Conservation (phyloP, 92 coral and sea anemone species). For the Epizoanthus scotinus region DNA sequence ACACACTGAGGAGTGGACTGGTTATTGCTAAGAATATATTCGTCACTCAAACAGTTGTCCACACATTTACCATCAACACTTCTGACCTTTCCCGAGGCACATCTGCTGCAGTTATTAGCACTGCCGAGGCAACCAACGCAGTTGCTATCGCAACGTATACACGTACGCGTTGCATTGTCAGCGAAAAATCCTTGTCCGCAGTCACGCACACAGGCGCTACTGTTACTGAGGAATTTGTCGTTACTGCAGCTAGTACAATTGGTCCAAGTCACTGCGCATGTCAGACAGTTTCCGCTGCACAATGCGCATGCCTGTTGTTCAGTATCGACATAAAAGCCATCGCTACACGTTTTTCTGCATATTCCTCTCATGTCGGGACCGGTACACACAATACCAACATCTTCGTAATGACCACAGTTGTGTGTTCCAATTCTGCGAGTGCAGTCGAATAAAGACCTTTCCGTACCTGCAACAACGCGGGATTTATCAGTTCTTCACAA, state of each 20-base stretch:
- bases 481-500: too few species aligned
- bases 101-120: constrained; percentile 58
- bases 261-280: constrained; percentile 41
- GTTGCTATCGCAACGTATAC: constrained; percentile 43
- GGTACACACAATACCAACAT: constrained; percentile 73
- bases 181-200: constrained; percentile 69
- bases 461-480: constrained; percentile 51
- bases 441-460: constrained; percentile 66
- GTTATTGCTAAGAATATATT: neutral
- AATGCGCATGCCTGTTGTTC: constrained; percentile 48
- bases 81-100: constrained; percentile 33
- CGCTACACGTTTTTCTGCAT: constrained; percentile 15
- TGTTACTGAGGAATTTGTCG: constrained; percentile 31
- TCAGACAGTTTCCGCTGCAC: constrained; percentile 70
- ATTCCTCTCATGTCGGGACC: constrained; percentile 67
- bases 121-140: constrained; percentile 58
- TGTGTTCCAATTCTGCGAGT: constrained; percentile 65
- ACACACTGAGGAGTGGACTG: constrained; percentile 18
- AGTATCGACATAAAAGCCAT: neutral
- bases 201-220: constrained; percentile 56
- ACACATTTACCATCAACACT: constrained; percentile 38
- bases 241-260: constrained; percentile 65
- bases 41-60: constrained; percentile 22
- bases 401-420: constrained; percentile 84
- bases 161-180: constrained; percentile 41